Percentiles rank a stretch among this genome's conserved stretches.
These are phyloP conservation scores for Cactoblastis cactorum DNA, from an alignment of 2,888 invertebrate genomes.

Conservation along the genomic window DNA sequence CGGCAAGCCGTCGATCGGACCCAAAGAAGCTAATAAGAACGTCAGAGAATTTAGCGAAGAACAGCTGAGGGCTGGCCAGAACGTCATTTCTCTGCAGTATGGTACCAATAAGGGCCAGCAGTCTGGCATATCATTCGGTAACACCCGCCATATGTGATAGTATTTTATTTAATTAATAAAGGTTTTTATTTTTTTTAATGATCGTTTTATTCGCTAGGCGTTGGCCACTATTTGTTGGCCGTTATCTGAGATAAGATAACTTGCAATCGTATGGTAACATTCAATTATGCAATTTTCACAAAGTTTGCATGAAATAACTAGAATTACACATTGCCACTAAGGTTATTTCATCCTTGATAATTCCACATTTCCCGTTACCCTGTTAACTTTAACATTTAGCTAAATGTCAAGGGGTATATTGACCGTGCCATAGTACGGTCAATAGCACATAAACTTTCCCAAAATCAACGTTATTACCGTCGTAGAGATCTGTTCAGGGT, in stretches of 20 bases:
- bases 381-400: slow-evolving; percentile 2
- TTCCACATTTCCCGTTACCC: not conserved
- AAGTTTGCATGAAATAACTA: not conserved
- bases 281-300: not conserved
- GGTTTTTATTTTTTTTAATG: slow-evolving; percentile 42
- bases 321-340: not conserved
- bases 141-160: slow-evolving; percentile 95
- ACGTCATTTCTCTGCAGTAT: slow-evolving; percentile 96
- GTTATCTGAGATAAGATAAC: slow-evolving; percentile 7
- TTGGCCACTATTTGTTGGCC: not conserved
- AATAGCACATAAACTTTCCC: too few relatives aligned
- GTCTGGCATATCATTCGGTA: slow-evolving; percentile 97
- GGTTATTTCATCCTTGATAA: not conserved
- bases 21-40: slow-evolving; percentile 97
- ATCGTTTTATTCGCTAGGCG: slow-evolving; percentile 46
- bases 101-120: slow-evolving; percentile 98
- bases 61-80: slow-evolving; percentile 94
- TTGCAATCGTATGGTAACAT: not conserved
- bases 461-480: too few relatives aligned
- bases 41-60: slow-evolving; percentile 95
- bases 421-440: too few relatives aligned
- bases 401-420: slow-evolving; percentile 3
- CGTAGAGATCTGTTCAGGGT: too few relatives aligned
- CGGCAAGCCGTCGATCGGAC: slow-evolving; percentile 94
- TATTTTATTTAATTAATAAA: slow-evolving; percentile 23